A percentile compares a stretch with the other conserved stretches of the same genome.
These are phyloP conservation scores for Nylanderia fulva DNA, from an alignment of 1,140 invertebrate species.

Conservation along the genomic window DNA sequence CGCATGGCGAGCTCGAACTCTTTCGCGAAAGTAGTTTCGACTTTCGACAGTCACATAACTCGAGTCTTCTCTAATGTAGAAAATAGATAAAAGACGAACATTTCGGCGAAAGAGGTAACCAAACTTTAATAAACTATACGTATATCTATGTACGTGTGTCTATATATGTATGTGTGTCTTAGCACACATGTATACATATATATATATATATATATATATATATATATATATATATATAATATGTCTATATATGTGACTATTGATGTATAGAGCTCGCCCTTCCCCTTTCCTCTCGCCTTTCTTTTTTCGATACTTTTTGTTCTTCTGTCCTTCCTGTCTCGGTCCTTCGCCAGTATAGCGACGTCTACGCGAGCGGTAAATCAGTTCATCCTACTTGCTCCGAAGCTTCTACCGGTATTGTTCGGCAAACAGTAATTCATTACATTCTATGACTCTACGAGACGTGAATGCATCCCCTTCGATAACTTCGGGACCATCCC, in stretches of 20 bases:
- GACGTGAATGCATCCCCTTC: conserved; percentile 73
- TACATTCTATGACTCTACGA: conserved; percentile 75
- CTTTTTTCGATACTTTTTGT: conserved; percentile 3
- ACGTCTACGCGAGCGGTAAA: conserved; percentile 68
- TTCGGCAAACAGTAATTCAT: conserved; percentile 80
- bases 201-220: background rate
- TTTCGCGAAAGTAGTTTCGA: conserved; percentile 70
- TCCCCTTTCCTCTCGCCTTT: background rate
- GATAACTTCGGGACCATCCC: conserved; percentile 66
- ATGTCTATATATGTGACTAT: background rate
- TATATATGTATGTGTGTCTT: background rate
- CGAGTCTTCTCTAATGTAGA: conserved; percentile 63
- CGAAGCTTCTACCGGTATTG: conserved; percentile 70
- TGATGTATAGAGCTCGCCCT: background rate
- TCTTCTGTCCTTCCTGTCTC: background rate
- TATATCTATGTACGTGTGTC: too few species aligned
- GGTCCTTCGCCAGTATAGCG: conserved; percentile 26
- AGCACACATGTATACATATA: too few species aligned
- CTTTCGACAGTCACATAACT: conserved; percentile 71
- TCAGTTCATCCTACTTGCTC: conserved; percentile 72
- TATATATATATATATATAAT: background rate
- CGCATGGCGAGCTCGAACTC: conserved; percentile 39
- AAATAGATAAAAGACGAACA: conserved; percentile 57
- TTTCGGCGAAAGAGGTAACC: conserved; percentile 32
- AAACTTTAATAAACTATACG: conserved; percentile 75